Conservation (phyloP, 2,113 vertebrate species). For the Choloepus hoffmanni region DNA sequence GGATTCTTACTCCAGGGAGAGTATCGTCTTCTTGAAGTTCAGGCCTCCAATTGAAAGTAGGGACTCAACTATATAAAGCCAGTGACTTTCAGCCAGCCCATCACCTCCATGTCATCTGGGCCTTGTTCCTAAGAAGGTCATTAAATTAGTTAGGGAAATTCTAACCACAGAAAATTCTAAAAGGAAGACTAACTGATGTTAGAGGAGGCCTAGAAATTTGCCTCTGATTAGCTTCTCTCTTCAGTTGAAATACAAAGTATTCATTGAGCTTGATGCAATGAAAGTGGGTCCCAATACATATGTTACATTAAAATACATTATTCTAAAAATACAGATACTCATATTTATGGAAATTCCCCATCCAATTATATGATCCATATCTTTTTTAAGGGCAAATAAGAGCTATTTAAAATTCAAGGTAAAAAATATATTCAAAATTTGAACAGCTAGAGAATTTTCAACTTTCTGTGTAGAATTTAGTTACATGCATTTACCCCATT, state of each 20-base stretch:
- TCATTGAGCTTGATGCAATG: background rate
- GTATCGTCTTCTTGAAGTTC: too few relatives aligned
- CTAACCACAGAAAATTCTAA: background rate
- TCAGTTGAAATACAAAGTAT: background rate
- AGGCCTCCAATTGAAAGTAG: too few relatives aligned
- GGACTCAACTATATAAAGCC: too few relatives aligned
- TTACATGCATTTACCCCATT: background rate
- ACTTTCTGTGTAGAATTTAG: background rate
- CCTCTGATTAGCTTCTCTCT: background rate
- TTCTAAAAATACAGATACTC: background rate
- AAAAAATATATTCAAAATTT: background rate
- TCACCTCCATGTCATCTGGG: background rate
- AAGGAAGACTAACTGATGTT: background rate
- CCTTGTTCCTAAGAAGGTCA: background rate
- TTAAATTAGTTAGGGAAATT: background rate
- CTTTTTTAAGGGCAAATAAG: background rate
- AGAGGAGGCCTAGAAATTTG: background rate
- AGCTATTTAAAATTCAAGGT: background rate
- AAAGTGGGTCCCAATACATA: background rate
- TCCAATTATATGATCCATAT: background rate
- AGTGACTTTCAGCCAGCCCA: background rate
- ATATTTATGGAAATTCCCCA: background rate
- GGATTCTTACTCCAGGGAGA: too few relatives aligned
- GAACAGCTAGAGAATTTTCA: conserved; percentile 7
- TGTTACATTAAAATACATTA: background rate